Base-by-base conservation (phyloP, 2,888 invertebrate species). In the Acronicta alni region DNA sequence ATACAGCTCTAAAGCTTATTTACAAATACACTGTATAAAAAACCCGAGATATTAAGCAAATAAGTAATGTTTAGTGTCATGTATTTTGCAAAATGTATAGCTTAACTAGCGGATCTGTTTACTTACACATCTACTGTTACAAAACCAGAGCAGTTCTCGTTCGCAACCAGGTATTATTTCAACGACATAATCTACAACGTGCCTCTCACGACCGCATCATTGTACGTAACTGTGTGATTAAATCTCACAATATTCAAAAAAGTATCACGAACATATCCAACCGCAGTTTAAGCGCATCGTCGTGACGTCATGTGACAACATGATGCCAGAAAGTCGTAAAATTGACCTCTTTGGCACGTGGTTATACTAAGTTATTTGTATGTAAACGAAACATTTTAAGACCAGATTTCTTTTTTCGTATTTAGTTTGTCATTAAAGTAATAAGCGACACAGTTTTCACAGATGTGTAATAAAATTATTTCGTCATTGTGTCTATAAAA, bases 141-240 rank as follows among this genome's bases (percentile, higher is more conserved):
- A 67, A 67, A 62, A 57, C 49, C 32, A n/a, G 42, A 52, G 54
- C 20, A 52, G 30, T 51, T 52, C 20, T 30, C 10, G 35, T 51
- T 52, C 20, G 35, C 10, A 35, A 42, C 45, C 57, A 61, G 42
- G 38, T 60, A 72, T 61, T 37, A 49, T 61, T 60, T 54, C 44
- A 37, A 35, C 38, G 57, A 69, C 55, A 69, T 63, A 49, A 71
- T 59, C 42, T 35, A 44, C 32, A 55, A n/a, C 14, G 35, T 26
- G 52, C 30, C 20, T 47, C 43, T 45, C 54, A 61, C 42, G 54
- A 47, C 44, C 30, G 55, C 72, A 48, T 56, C 43, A 62, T 44
- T 17, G 41, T 64, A 66, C 56, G 68, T 66, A 73, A 75, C 68
- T 45, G 58, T 51, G 54, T 56, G 67, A 69, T 76, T 52, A 62